A percentile compares a stretch with the other conserved stretches of the same genome.
phyloP scores from a whole-genome alignment of 1,140 invertebrate species.

The Drosophila repleta region DNA sequence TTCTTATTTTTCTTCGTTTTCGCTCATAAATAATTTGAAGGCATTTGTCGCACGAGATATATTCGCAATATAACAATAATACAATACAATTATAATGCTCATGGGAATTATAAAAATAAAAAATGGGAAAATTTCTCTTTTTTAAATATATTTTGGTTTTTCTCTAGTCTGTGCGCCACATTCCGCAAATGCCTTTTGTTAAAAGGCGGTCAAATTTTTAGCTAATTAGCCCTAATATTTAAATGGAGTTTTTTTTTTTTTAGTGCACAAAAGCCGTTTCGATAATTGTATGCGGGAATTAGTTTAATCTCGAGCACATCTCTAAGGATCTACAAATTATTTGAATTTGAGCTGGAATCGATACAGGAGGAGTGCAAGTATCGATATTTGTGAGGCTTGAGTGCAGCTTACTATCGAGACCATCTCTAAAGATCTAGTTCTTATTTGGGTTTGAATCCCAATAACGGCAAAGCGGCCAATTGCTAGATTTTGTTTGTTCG shows the following conservation, averaged over 20 bases:
- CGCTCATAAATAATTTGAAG: slow-evolving; percentile 65
- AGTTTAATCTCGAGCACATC: no score
- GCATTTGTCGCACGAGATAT: slow-evolving; percentile 74
- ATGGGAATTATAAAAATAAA: slow-evolving; percentile 52
- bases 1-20: slow-evolving; percentile 10
- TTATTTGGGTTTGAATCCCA: neutral
- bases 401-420: no score
- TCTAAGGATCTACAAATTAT: neutral
- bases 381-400: no score
- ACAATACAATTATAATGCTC: slow-evolving; percentile 40
- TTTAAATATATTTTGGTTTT: slow-evolving; percentile 7
- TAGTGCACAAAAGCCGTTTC: neutral
- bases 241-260: neutral
- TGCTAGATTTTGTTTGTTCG: no score
- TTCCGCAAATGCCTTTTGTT: slow-evolving; percentile 41
- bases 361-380: no score
- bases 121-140: slow-evolving; percentile 27
- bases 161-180: slow-evolving; percentile 26
- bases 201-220: neutral
- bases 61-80: slow-evolving; percentile 39
- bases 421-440: no score
- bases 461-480: no score
- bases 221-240: slow-evolving; percentile 13
- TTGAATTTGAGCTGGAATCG: neutral
- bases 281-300: no score